These are phyloP conservation scores for Dipodomys stephensi DNA, from an alignment of 2,113 vertebrate genomes.

Conservation along the genomic window DNA sequence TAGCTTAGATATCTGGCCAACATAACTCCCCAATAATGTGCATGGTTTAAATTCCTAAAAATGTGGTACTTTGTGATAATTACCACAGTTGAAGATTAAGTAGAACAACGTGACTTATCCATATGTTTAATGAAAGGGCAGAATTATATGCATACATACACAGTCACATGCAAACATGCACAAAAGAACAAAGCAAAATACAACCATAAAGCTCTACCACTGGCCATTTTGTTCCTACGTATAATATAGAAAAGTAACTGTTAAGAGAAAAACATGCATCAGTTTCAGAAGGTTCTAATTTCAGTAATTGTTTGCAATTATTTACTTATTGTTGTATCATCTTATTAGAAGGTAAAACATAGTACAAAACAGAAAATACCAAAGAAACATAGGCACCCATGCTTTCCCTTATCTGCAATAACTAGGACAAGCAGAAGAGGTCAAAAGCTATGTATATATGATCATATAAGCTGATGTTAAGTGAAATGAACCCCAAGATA, in stretches of 20 bases:
- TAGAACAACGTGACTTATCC: background rate
- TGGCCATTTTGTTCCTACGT: background rate
- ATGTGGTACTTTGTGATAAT: background rate
- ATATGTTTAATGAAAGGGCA: background rate
- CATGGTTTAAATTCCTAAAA: background rate
- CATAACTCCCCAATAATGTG: background rate
- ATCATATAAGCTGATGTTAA: too few relatives aligned
- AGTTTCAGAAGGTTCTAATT: background rate
- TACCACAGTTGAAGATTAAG: background rate
- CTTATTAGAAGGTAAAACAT: too few relatives aligned
- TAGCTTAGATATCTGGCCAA: background rate
- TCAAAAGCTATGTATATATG: too few relatives aligned
- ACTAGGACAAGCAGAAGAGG: too few relatives aligned
- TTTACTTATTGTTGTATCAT: background rate
- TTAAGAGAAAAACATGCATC: background rate
- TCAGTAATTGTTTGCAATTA: background rate
- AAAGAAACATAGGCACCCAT: too few relatives aligned
- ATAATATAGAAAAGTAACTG: conserved; percentile 13
- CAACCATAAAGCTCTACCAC: background rate
- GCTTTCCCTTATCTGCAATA: too few relatives aligned
- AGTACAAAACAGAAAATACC: too few relatives aligned
- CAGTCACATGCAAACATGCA: background rate
- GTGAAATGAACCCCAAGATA: too few relatives aligned
- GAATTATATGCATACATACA: background rate
- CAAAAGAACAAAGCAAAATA: background rate